Conservation (phyloP, 2,888 invertebrate genomes). For the Caradrina clavipalpis region DNA sequence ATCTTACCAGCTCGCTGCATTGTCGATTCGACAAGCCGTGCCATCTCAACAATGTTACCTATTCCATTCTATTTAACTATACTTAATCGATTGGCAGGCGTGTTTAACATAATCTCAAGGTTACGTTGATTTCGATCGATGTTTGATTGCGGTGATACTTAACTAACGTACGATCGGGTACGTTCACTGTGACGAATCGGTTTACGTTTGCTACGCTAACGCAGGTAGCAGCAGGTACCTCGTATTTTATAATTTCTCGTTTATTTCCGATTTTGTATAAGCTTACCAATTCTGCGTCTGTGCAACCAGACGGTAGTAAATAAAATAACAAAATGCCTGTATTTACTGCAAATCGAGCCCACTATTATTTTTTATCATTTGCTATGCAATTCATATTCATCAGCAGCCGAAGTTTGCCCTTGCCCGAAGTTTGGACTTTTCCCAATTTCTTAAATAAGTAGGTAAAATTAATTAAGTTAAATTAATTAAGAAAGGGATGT, state of each 20-base stretch:
- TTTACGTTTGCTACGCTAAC: slow-evolving; percentile 39
- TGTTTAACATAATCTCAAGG: slow-evolving; percentile 68
- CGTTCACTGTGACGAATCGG: slow-evolving; percentile 53
- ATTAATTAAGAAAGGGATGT: background rate
- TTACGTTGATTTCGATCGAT: slow-evolving; percentile 64
- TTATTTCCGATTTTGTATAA: slow-evolving; percentile 28
- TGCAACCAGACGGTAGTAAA: background rate
- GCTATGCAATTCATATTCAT: background rate
- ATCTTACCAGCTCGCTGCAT: slow-evolving; percentile 69
- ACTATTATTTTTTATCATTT: background rate
- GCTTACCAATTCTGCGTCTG: slow-evolving; percentile 1
- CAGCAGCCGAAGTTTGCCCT: background rate
- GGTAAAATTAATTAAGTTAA: background rate
- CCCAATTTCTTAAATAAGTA: background rate
- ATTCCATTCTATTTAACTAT: slow-evolving; percentile 56
- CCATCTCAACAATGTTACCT: slow-evolving; percentile 52
- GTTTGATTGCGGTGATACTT: slow-evolving; percentile 56
- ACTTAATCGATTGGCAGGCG: slow-evolving; percentile 51
- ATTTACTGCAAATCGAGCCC: background rate
- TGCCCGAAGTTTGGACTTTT: background rate
- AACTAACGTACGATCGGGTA: slow-evolving; percentile 18
- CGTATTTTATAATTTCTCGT: slow-evolving; percentile 18
- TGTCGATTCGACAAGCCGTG: slow-evolving; percentile 73
- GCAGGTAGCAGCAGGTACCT: slow-evolving; percentile 27
- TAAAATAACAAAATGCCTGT: background rate